phyloP scores from a whole-genome alignment of 2,888 invertebrate species.

The Priocnemis perturbator region DNA sequence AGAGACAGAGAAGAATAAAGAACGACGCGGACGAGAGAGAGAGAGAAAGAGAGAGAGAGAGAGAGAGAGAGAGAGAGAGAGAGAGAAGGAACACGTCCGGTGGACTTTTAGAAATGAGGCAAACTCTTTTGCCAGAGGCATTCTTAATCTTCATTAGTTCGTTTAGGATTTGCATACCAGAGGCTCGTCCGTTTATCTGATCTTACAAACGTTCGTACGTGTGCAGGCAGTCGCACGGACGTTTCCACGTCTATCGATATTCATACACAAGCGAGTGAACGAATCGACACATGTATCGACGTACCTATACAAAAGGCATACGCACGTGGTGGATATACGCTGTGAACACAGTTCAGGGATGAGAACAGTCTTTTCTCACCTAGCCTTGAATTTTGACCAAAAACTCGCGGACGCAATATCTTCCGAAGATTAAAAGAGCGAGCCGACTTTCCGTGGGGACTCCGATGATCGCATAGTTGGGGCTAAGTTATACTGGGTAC shows the following conservation, averaged over 20 bases:
- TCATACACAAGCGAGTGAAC: not conserved
- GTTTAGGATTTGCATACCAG: constrained; percentile 72
- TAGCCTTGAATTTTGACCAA: too few relatives aligned
- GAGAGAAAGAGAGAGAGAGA: not conserved
- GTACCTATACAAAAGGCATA: too few relatives aligned
- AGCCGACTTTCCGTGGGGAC: too few relatives aligned
- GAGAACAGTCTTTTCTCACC: too few relatives aligned
- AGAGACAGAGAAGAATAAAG: not conserved
- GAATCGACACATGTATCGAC: too few relatives aligned
- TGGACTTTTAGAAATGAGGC: constrained; percentile 71
- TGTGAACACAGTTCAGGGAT: too few relatives aligned
- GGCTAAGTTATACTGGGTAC: too few relatives aligned
- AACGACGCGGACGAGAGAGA: not conserved
- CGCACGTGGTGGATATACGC: too few relatives aligned
- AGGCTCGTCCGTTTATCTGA: constrained; percentile 69
- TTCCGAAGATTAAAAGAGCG: too few relatives aligned
- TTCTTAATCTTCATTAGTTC: constrained; percentile 75
- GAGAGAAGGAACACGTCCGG: constrained; percentile 15
- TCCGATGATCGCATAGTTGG: not conserved
- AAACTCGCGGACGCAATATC: too few relatives aligned
- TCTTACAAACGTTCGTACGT: constrained; percentile 44
- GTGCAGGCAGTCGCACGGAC: constrained; percentile 16
- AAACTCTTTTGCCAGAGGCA: constrained; percentile 62
- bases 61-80: not conserved
- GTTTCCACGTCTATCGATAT: too few relatives aligned